Evolutionary conservation across 2,797 vertebrate species (phyloP).

Genomic region (Hozukius guyotensis): DNA sequence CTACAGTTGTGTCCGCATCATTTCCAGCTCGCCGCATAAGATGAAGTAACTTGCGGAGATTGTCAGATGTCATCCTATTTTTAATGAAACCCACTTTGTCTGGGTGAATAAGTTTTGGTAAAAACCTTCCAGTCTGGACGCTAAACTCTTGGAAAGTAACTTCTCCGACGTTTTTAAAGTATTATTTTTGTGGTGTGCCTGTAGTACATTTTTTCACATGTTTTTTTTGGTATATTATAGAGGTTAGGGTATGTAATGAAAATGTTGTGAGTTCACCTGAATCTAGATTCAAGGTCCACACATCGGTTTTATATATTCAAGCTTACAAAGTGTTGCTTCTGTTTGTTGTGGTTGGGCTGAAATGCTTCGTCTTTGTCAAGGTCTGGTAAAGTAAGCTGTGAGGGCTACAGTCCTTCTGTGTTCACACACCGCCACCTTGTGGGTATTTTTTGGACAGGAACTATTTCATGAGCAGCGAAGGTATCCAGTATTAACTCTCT

Average conservation of each 20-base stretch:
- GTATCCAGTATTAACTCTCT: neutral
- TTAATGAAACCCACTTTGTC: neutral
- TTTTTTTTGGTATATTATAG: neutral
- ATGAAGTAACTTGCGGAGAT: neutral
- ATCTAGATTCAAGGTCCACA: neutral
- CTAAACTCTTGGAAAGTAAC: no score
- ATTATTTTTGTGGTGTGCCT: neutral
- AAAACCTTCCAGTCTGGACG: neutral
- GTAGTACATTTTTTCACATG: neutral
- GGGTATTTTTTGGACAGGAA: conserved; percentile 31
- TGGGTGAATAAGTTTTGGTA: neutral
- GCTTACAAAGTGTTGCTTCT: neutral
- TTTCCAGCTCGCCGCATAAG: neutral
- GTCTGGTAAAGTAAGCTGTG: neutral
- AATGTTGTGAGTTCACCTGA: neutral
- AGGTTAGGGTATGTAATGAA: neutral
- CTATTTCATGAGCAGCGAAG: neutral
- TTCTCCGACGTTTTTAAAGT: neutral
- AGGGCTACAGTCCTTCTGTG: neutral
- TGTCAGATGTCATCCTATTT: neutral
- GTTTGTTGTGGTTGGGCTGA: neutral
- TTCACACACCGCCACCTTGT: conserved; percentile 67
- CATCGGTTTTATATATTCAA: neutral
- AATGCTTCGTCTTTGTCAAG: neutral
- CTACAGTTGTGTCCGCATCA: neutral